These are phyloP conservation scores for Crotalus tigris DNA, from an alignment of 2,113 vertebrate genomes.

Conservation along the genomic window DNA sequence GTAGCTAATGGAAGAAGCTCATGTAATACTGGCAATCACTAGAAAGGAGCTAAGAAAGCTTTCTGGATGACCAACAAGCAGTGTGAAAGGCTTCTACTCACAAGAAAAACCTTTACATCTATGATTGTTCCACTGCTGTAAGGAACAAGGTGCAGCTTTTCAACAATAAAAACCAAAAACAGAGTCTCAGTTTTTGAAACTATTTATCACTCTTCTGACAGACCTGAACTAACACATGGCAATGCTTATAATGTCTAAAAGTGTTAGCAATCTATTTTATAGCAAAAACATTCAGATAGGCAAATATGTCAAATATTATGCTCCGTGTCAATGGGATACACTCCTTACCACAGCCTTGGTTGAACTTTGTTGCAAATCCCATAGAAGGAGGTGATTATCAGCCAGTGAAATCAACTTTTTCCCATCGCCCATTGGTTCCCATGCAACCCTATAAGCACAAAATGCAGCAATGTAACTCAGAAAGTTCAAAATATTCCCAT, in stretches of 20 bases:
- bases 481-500: background rate
- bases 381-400: conserved; percentile 89
- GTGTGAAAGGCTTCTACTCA: background rate
- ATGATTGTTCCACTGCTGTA: background rate
- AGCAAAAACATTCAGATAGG: background rate
- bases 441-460: conserved; percentile 78
- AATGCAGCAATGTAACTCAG: background rate
- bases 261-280: background rate
- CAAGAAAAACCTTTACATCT: background rate
- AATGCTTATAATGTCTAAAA: background rate
- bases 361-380: conserved; percentile 94
- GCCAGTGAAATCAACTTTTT: conserved; percentile 90
- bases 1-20: background rate
- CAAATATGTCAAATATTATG: background rate
- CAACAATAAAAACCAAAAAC: background rate
- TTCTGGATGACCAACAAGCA: background rate
- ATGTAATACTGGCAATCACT: background rate
- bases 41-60: background rate
- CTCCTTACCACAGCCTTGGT: conserved; percentile 83
- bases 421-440: conserved; percentile 96
- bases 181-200: background rate
- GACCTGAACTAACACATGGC: background rate
- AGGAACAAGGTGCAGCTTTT: background rate
- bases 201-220: background rate
- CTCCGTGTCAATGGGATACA: background rate